phyloP scores from a whole-genome alignment of 2,797 vertebrate species.

The Melanitta fusca region DNA sequence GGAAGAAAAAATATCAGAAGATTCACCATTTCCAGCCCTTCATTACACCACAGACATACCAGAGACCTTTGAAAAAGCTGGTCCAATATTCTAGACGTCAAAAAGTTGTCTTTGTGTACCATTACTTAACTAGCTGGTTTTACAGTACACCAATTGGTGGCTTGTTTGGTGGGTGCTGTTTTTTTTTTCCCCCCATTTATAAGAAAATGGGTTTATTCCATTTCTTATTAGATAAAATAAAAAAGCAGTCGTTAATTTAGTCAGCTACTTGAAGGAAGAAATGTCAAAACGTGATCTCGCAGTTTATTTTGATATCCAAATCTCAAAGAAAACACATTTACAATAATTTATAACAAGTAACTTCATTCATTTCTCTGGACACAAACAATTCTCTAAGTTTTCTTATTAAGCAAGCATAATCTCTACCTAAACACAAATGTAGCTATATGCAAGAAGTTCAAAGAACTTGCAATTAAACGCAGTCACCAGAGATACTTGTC shows the following conservation, averaged over 20 bases:
- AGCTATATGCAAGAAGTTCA: neutral
- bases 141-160: neutral
- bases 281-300: neutral
- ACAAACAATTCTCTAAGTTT: neutral
- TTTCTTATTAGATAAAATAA: neutral
- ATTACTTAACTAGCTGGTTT: neutral
- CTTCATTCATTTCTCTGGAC: neutral
- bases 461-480: neutral
- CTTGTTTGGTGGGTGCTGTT: too few species aligned
- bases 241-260: too few species aligned
- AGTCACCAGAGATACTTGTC: neutral
- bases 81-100: neutral
- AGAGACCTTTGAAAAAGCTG: neutral
- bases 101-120: neutral
- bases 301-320: neutral
- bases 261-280: neutral
- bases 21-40: neutral
- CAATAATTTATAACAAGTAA: neutral
- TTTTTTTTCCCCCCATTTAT: neutral
- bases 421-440: neutral
- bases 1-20: neutral
- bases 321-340: neutral
- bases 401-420: neutral
- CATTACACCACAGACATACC: neutral
- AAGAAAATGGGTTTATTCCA: neutral